Base-by-base conservation (phyloP, 2,113 vertebrate species). In the Myrmecobius fasciatus region DNA sequence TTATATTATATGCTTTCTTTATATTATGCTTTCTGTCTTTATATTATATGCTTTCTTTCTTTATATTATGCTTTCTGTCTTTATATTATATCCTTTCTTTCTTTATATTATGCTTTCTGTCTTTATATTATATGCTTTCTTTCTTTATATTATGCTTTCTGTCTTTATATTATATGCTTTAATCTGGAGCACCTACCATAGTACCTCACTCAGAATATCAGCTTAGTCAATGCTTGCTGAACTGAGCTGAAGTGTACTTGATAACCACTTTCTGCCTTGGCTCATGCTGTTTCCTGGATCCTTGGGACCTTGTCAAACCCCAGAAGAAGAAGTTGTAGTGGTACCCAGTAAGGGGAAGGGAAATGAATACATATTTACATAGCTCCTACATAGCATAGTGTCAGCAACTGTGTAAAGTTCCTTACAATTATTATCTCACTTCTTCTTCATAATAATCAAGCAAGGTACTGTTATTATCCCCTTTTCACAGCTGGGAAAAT, bases 201-300 rank as follows among this genome's bases (percentile, higher is more conserved):
- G 67, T 43, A 83, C 36, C 67, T 83, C 67, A 83, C 6, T 43
- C 67, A 83, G 67, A 83, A 43, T 83, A 43, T 20, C 17, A 83
- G n/a, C 6, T 83, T 83, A 83, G 67, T 83, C 67, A 43, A 2
- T 43, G 17, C 7, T 83, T 83, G 67, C 36, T 43, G 36, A 83
- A 83, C 67, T 75, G 60, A 75, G 20, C 14, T n/a, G 67, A 92
- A 89, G 53, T 93, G 91, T 28, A 75, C 56, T 83, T 88, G 88
- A 91, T 95, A 60, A 89, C 83, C 36, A 7, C 75, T 20, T 14
- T 89, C 60, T 92, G 17, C 43, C 24, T 36, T 89, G 26, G 26
- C 8, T 43, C 20, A 24, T 83, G 17, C 67, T 83, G 67, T 43
- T 83, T 95, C 53, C 94, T 60, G 48, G 43, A 52, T 91, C 92